Conservation (phyloP, 2,888 invertebrate genomes). For the Schizotus pectinicornis region DNA sequence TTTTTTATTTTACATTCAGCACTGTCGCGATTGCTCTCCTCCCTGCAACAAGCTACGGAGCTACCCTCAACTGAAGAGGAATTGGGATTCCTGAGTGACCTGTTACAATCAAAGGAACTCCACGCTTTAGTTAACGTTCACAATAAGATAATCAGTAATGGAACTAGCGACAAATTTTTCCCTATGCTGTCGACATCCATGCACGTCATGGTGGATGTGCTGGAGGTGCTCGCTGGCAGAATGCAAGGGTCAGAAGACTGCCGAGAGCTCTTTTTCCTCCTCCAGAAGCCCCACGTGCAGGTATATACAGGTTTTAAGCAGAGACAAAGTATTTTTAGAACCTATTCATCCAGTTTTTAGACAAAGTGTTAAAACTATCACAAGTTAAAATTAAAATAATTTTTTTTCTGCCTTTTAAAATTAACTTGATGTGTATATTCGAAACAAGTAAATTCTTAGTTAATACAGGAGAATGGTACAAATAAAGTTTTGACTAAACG, state of each 20-base stretch:
- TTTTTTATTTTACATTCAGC: slow-evolving; percentile 63
- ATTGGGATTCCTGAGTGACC: slow-evolving; percentile 81
- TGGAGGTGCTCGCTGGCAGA: slow-evolving; percentile 75
- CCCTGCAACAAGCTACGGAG: slow-evolving; percentile 80
- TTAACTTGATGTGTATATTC: too few species aligned
- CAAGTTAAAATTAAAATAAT: neutral
- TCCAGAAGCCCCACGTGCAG: slow-evolving; percentile 88
- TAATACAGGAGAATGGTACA: neutral
- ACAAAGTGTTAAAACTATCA: neutral
- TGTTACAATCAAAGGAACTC: slow-evolving; percentile 85
- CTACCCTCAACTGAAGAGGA: slow-evolving; percentile 82
- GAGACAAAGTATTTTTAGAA: neutral
- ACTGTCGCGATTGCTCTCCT: slow-evolving; percentile 77
- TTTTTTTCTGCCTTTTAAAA: too few species aligned
- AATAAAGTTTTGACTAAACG: neutral
- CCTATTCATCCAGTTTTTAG: neutral
- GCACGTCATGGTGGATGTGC: slow-evolving; percentile 78
- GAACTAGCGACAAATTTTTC: slow-evolving; percentile 83
- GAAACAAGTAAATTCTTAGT: too few species aligned
- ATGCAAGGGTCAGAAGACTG: slow-evolving; percentile 74
- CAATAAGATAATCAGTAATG: slow-evolving; percentile 84
- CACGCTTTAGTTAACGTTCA: slow-evolving; percentile 91
- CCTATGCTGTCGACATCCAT: slow-evolving; percentile 85
- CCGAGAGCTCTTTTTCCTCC: slow-evolving; percentile 78
- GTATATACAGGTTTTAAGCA: too few species aligned